These are phyloP conservation scores for Tribolium castaneum DNA, from an alignment of 1,140 invertebrate genomes.

Conservation along the genomic window DNA sequence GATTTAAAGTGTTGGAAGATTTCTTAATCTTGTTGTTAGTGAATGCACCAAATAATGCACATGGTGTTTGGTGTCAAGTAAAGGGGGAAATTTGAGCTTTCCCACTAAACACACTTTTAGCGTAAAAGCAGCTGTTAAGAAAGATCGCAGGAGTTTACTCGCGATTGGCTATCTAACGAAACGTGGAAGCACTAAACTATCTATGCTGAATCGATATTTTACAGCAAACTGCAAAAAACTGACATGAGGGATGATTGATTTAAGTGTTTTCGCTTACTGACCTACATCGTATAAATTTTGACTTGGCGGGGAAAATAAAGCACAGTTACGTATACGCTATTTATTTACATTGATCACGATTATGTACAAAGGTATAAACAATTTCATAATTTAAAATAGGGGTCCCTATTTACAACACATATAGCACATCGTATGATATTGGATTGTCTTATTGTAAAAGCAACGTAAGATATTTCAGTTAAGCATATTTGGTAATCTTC, in stretches of 20 bases:
- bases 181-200: background rate
- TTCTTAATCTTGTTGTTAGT: background rate
- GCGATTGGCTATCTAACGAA: background rate
- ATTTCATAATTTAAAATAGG: conserved; percentile 48
- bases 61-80: background rate
- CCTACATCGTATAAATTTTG: background rate
- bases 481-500: conserved; percentile 47
- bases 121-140: background rate
- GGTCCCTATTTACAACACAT: conserved; percentile 43
- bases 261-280: background rate
- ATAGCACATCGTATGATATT: conserved; percentile 40
- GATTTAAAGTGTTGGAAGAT: background rate
- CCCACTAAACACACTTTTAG: background rate
- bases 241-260: too few species aligned
- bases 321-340: conserved; percentile 37
- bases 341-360: conserved; percentile 50
- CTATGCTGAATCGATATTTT: too few species aligned
- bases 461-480: conserved; percentile 30
- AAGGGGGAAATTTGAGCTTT: background rate
- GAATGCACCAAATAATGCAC: background rate
- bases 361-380: conserved; percentile 57
- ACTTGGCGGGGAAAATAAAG: background rate
- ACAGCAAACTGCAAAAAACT: too few species aligned
- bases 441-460: conserved; percentile 46
- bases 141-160: background rate